phyloP scores from a whole-genome alignment of 1,140 invertebrate genomes.

The Maconellicoccus hirsutus region DNA sequence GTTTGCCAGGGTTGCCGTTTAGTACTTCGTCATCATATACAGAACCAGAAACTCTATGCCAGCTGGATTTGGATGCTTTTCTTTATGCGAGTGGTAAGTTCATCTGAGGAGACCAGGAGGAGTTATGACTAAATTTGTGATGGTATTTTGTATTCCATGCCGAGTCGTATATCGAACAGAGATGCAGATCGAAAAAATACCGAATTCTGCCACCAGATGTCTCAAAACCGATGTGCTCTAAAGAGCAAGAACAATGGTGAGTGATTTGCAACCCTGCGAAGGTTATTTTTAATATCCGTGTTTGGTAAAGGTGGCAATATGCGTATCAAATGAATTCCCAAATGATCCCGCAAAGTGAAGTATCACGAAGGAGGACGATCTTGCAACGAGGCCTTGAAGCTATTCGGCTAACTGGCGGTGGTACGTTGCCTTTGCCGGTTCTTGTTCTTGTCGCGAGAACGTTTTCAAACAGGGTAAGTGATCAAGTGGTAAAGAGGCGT shows the following conservation, averaged over 20 bases:
- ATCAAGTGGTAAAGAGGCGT: too few relatives aligned
- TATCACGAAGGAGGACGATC: slow-evolving; percentile 39
- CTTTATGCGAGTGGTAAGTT: slow-evolving; percentile 45
- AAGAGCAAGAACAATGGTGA: slow-evolving; percentile 49
- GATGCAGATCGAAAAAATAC: slow-evolving; percentile 41
- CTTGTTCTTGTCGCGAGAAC: slow-evolving; percentile 59
- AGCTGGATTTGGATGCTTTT: slow-evolving; percentile 70
- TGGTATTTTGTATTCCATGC: neutral
- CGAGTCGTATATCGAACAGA: neutral
- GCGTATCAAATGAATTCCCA: neutral
- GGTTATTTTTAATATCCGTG: too few relatives aligned
- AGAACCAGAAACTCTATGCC: slow-evolving; percentile 62
- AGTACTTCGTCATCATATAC: slow-evolving; percentile 49
- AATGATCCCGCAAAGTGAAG: neutral
- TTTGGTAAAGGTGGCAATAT: neutral
- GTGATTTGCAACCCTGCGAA: too few relatives aligned
- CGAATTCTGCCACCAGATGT: slow-evolving; percentile 56
- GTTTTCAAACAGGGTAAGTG: slow-evolving; percentile 41
- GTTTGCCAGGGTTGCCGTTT: slow-evolving; percentile 36
- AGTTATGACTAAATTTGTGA: too few relatives aligned
- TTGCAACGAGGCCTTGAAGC: slow-evolving; percentile 70
- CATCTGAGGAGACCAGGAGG: too few relatives aligned
- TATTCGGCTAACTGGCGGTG: slow-evolving; percentile 63
- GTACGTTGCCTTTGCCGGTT: slow-evolving; percentile 61
- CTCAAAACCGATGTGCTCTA: slow-evolving; percentile 47